These are phyloP conservation scores for Oxyura jamaicensis DNA, from an alignment of 2,113 vertebrate genomes.

Conservation along the genomic window DNA sequence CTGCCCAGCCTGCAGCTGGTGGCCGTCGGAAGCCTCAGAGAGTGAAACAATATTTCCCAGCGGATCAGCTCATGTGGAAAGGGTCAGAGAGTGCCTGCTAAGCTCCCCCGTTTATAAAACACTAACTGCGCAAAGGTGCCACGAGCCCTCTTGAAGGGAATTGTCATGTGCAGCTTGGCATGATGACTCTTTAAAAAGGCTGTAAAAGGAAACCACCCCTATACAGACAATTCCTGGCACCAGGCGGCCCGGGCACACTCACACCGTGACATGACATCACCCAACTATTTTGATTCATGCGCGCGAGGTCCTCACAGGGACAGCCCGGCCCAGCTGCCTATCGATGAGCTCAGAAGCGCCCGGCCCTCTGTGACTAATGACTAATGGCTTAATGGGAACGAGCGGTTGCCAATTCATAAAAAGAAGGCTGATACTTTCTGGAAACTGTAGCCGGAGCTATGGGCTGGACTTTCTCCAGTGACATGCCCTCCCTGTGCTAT, in stretches of 20 bases:
- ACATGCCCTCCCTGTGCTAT: background rate
- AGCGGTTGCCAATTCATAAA: conserved; percentile 9
- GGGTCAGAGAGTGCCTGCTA: conserved; percentile 40
- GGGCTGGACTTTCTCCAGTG: background rate
- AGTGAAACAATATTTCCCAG: background rate
- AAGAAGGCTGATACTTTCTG: conserved; percentile 20
- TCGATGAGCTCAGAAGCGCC: background rate
- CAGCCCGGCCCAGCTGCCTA: conserved; percentile 52
- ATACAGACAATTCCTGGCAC: conserved; percentile 79
- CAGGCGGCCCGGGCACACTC: conserved; percentile 55
- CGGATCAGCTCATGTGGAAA: conserved; percentile 52
- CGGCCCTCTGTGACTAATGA: background rate
- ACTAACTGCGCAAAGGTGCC: conserved; percentile 18
- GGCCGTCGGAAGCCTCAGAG: conserved; percentile 4
- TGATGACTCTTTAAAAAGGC: conserved; percentile 88
- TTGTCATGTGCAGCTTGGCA: conserved; percentile 84
- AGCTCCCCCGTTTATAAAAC: conserved; percentile 25
- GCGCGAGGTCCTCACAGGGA: conserved; percentile 33
- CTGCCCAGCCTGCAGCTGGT: background rate
- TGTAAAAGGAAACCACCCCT: conserved; percentile 90
- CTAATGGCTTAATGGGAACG: background rate
- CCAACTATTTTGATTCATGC: conserved; percentile 82
- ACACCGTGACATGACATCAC: conserved; percentile 81
- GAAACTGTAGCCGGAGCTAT: background rate
- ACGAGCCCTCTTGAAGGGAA: conserved; percentile 38